phyloP scores from a whole-genome alignment of 1,140 invertebrate species.

The Neotoxoptera formosana region DNA sequence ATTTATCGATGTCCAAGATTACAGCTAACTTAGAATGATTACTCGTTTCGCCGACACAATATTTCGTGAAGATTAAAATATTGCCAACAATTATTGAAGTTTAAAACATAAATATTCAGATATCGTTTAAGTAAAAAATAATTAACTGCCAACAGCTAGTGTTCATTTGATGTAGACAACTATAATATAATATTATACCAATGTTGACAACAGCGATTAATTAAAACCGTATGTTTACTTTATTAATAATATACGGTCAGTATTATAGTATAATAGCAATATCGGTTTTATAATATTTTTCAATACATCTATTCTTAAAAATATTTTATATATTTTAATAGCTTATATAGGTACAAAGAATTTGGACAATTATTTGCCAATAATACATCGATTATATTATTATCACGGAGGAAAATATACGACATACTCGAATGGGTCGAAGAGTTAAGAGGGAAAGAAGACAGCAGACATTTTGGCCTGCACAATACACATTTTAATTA shows the following conservation, averaged over 20 bases:
- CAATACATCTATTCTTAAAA: neutral
- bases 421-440: neutral
- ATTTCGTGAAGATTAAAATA: neutral
- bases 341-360: neutral
- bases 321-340: neutral
- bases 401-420: neutral
- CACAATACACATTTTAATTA: neutral
- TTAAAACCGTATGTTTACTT: neutral
- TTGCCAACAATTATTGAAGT: neutral
- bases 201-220: neutral
- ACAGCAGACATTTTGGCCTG: neutral
- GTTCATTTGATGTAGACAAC: neutral
- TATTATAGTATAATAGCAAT: neutral
- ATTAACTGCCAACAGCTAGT: neutral
- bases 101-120: neutral
- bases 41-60: neutral
- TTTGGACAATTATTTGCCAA: neutral
- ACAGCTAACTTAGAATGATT: neutral
- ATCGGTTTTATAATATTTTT: neutral
- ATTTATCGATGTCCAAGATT: neutral
- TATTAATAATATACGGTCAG: neutral
- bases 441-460: neutral
- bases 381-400: neutral
- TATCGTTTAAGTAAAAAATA: neutral
- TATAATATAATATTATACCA: neutral